These are phyloP conservation scores for Connochaetes taurinus DNA, from an alignment of 2,113 vertebrate species.

Conservation along the genomic window DNA sequence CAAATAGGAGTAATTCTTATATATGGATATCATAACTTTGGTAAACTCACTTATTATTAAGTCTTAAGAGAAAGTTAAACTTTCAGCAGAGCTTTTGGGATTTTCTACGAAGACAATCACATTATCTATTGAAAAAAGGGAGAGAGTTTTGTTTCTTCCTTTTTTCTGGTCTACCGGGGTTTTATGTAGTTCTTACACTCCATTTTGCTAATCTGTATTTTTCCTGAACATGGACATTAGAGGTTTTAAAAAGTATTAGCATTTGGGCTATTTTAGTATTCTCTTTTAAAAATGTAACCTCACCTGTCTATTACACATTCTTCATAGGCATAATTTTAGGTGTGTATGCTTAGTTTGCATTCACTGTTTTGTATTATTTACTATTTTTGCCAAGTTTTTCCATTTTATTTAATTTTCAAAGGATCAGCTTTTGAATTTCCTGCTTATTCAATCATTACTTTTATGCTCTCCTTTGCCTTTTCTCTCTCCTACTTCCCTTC, in stretches of 20 bases:
- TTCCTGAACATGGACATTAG: background rate
- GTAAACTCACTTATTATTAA: background rate
- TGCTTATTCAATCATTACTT: background rate
- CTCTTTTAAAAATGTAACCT: background rate
- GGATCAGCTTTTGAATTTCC: background rate
- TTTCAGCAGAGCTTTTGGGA: background rate
- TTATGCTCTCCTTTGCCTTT: background rate
- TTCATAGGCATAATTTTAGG: background rate
- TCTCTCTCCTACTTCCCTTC: background rate
- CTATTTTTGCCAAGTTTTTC: background rate
- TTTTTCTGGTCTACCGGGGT: background rate
- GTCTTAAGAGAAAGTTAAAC: background rate
- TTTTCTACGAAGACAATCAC: background rate
- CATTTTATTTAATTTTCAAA: background rate
- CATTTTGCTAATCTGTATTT: background rate
- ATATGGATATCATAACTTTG: background rate
- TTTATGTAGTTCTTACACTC: background rate
- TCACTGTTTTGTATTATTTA: background rate
- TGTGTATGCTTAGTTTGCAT: background rate
- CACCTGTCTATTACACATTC: background rate
- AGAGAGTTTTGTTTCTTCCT: background rate
- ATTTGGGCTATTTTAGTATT: background rate
- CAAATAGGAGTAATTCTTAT: no score
- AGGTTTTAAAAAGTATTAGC: background rate
- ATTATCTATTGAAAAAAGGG: no score